phyloP scores from a whole-genome alignment of 1,140 invertebrate genomes.

The Hesperophylax magnus region DNA sequence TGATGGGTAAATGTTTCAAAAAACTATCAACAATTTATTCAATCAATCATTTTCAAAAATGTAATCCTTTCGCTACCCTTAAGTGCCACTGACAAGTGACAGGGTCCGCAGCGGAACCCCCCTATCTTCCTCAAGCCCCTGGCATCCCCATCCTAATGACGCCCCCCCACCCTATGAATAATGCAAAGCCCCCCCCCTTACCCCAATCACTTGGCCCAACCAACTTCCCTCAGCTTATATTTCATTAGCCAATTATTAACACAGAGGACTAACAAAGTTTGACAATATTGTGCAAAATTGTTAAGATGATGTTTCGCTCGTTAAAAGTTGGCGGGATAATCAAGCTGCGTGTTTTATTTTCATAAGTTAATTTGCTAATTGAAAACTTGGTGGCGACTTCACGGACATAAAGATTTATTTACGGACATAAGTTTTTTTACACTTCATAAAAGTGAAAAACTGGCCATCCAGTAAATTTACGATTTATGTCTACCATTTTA shows the following conservation, averaged over 20 bases:
- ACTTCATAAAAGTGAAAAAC: no score
- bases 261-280: slow-evolving; percentile 4
- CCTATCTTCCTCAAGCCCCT: neutral
- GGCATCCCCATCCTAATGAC: slow-evolving; percentile 45
- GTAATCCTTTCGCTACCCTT: no score
- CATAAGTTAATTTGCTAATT: neutral
- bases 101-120: slow-evolving; percentile 14
- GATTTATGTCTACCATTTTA: no score
- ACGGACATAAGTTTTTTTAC: no score
- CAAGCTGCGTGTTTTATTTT: neutral
- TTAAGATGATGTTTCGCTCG: no score
- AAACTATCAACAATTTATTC: no score
- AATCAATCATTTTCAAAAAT: no score
- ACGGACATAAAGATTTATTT: no score
- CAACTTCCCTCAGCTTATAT: slow-evolving; percentile 21
- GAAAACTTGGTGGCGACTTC: no score
- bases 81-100: neutral
- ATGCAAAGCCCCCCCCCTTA: slow-evolving; percentile 34
- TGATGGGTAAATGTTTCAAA: no score
- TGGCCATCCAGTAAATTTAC: no score
- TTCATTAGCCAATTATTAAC: slow-evolving; percentile 32
- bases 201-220: neutral
- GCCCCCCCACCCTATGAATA: slow-evolving; percentile 42
- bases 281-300: slow-evolving; percentile 3
- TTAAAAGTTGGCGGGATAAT: neutral